Evolutionary conservation across 2,113 vertebrate species (phyloP), one percentile per base, ranked within the genome.

Genomic region (Mesoclemmys tuberculata): DNA sequence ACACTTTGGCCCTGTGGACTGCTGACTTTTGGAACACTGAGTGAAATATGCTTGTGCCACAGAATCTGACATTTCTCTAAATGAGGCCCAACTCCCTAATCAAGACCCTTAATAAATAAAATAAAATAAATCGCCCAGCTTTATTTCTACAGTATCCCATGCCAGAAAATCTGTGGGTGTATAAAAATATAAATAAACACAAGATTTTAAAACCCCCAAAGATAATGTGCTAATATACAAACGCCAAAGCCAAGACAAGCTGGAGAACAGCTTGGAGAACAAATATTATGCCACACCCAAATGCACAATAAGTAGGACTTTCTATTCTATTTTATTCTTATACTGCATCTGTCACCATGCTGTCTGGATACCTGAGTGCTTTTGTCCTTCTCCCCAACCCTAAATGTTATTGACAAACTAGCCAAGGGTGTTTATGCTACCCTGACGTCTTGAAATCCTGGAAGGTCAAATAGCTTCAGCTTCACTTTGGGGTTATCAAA

Each of bases 351-450:
- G 6, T 75, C 38, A 85, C 54, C n/a, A 21, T 51, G 49, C 82
- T 26, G 29, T 21, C 2, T 55, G 79, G 92, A 11, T 2, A 68
- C 56, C 0, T 87, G 87, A 93, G 16, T 90, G 90, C 81, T 46
- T 89, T 93, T 52, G 80, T 90, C 29, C 54, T 90, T 51, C 92
- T 22, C 29, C 24, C 48, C 82, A 55, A 88, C 46, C 91, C 91
- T 9, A 83, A 93, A 91, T 80, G 82, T 55, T 77, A 82, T 35
- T 35, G 86, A n/a, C 6, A 80, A 80, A 93, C 90, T 44, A 90
- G 88, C 68, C 93, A 80, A 26, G 94, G 87, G 48, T 87, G 46
- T 93, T 94, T 7, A 87, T 68, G 58, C 90, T 91, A 91, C 90
- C 85, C 90, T n/a, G 84, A 16, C 1, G 80, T 74, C 77, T 84